Percentiles rank a stretch among this genome's conserved stretches.
phyloP scores from a whole-genome alignment of 23 tunicate genomes.

The Trididemnum clinides region DNA sequence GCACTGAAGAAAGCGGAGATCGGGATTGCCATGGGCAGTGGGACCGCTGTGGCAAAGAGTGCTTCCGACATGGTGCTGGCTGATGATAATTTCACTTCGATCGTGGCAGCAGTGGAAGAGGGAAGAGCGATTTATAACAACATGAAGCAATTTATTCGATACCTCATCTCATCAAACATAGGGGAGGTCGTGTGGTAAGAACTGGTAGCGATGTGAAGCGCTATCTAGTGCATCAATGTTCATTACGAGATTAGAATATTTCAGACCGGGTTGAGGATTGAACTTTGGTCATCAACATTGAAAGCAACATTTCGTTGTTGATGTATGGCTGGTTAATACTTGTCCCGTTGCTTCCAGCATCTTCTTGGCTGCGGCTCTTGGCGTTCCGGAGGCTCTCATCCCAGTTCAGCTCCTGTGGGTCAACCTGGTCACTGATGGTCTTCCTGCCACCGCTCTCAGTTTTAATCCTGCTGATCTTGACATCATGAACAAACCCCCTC shows the following conservation, averaged over 20 bases:
- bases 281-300: too few species aligned
- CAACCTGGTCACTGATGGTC: constrained; percentile 98
- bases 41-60: constrained; percentile 99
- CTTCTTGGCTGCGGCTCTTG: constrained; percentile 99
- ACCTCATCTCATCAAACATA: constrained; percentile 97
- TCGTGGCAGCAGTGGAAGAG: constrained; percentile 99
- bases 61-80: constrained; percentile 99
- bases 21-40: constrained; percentile 99
- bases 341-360: constrained; percentile 51
- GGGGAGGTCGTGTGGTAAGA: constrained; percentile 99
- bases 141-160: constrained; percentile 99
- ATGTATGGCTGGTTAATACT: neutral
- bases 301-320: too few species aligned
- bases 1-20: constrained; percentile 99
- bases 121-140: constrained; percentile 99
- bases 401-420: constrained; percentile 99
- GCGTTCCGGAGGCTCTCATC: constrained; percentile 99
- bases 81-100: constrained; percentile 99
- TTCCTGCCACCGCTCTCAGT: constrained; percentile 99
- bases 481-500: constrained; percentile 92
- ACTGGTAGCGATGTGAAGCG: neutral
- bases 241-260: neutral
- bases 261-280: neutral
- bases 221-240: neutral
- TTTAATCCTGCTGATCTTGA: constrained; percentile 99